A percentile compares a stretch with the other conserved stretches of the same genome.
Evolutionary conservation across 2,888 invertebrate species (phyloP).

Genomic region (Poecilus cupreus): DNA sequence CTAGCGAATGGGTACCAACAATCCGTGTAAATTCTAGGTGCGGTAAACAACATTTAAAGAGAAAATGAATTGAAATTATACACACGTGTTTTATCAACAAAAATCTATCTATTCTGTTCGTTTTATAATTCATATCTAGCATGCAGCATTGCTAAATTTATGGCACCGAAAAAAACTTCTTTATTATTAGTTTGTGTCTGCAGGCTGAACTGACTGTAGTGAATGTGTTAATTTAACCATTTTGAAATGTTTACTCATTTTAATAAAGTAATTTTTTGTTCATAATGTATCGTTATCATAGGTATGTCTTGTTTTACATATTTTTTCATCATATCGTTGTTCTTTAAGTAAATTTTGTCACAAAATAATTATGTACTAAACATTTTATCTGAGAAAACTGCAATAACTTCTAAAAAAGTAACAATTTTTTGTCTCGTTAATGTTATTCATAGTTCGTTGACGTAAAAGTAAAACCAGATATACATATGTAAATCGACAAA

Average conservation of each 20-base stretch:
- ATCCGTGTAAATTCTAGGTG: constrained; percentile 16
- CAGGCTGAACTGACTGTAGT: not conserved
- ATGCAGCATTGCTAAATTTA: not conserved
- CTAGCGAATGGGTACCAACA: not conserved
- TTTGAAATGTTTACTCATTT: not conserved
- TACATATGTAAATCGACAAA: constrained; percentile 21
- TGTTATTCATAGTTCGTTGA: constrained; percentile 32
- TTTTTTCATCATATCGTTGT: not conserved
- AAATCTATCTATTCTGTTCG: constrained; percentile 1
- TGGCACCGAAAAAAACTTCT: constrained; percentile 1
- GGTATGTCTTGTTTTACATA: not conserved
- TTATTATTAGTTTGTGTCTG: constrained; percentile 19
- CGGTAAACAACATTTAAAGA: not conserved
- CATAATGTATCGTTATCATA: not conserved
- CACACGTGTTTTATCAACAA: constrained; percentile 7
- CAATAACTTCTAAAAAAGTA: not conserved
- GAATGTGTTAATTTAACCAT: not conserved
- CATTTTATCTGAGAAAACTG: not conserved
- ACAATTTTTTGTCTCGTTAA: constrained; percentile 13
- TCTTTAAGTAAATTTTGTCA: not conserved
- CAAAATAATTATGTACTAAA: not conserved
- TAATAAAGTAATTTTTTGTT: not conserved
- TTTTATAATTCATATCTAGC: not conserved
- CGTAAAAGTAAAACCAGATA: constrained; percentile 1
- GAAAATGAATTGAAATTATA: constrained; percentile 24